Evolutionary conservation across 2,113 vertebrate genomes (phyloP), one percentile per base, ranked within the genome.

Genomic region (Scartelaos histophorus): DNA sequence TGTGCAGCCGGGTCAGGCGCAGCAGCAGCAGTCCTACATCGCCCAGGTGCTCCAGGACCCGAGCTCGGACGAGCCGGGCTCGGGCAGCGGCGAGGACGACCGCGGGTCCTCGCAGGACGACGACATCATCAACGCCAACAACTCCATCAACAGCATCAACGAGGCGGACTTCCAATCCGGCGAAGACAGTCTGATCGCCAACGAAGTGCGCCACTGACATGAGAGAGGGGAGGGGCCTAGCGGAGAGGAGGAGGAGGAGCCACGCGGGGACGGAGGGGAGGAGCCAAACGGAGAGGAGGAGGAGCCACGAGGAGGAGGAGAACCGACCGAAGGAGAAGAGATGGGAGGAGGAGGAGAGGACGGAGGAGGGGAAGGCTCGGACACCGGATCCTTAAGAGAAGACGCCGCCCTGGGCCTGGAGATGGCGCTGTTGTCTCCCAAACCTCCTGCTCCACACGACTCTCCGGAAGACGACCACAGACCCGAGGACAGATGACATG

Each of bases 181-280:
- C 70, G 97, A 98, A 92, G 97, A 99, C 95, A 97, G 97, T 92
- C 96, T 99, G 91, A 96, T 99, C 88, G 97, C 97, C 87, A 99
- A 99, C 0, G 97, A 99, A 91, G 96, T 99, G 81, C 97, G 92
- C 85, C 93, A 93, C 57, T 94, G 92, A 85, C 85, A 43, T 43
- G 69, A 88, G 51, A 54, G 51, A 54, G 51, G 51, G 7, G 51
- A 54, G 51, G 85, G 82, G 76, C 85, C 29, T n/a, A 46, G 72
- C 80, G 73, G 21, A 78, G 66, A 25, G 71, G 56, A 13, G 21
- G 56, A 13, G 21, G 21, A 13, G 56, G 11, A 24, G 3, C 56
- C 11, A 13, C 7, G 56, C 0, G 11, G 21, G 3, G 10, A 13
- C 22, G 2, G 22, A 24, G 56, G 51, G 51, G 51, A 24, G 21